Evolutionary conservation across 2,113 vertebrate genomes (phyloP), one percentile per base, ranked within the genome.

Genomic region (Corapipo altera): DNA sequence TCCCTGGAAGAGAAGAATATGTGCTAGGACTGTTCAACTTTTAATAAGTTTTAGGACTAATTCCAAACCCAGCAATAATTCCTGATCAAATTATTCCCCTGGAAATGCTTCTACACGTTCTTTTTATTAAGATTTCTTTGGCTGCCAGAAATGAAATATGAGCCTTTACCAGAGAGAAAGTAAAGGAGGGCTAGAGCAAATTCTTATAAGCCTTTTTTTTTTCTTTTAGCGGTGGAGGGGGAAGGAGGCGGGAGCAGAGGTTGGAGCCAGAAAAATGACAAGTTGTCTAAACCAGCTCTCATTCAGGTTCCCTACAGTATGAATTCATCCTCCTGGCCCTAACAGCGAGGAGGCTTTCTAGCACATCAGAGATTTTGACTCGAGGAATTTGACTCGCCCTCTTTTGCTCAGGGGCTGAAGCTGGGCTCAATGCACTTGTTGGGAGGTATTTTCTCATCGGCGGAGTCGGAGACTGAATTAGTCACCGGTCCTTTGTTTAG

Each of bases 101-200:
- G 88, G 95, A 95, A 97, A 91, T 92, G 95, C 91, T 97, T 75
- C 89, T 91, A 93, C 89, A 89, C 84, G 91, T 88, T 90, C 81
- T 92, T 95, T 90, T 95, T 93, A 95, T 95, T 97, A 96, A 97
- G 88, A 93, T 94, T 97, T 91, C 55, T 93, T 94, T 83, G 88
- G 78, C 88, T 96, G 94, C 91, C 95, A 97, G 93, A 91, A 95
- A 94, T 97, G 95, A 97, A 97, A 97, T 93, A 85, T 37, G 95
- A 97, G 78, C 78, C 85, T 54, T 54, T 59, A 92, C 49, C 44
- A 88, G 79, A 80, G 62, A 93, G 79, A 67, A 91, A 76, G 81
- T 46, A 74, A 84, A 88, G 71, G 35, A 70, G 93, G 87, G 91
- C 59, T 76, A 71, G 57, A 88, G 51, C 52, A 85, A 82, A 95